phyloP scores from a whole-genome alignment of 2,797 vertebrate species.

The Alfaro cultratus region DNA sequence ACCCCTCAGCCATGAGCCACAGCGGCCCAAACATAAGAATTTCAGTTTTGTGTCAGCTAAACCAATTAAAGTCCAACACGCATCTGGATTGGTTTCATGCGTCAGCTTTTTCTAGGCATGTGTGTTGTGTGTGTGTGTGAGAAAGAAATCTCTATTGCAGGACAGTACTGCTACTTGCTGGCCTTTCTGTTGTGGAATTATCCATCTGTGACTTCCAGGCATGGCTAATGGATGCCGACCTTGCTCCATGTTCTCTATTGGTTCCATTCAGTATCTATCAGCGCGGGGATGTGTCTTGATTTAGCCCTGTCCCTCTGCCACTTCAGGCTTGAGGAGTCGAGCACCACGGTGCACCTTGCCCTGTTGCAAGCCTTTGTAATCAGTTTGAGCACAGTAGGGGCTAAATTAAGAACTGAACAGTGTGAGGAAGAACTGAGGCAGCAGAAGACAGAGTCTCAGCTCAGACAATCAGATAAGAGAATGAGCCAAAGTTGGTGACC shows the following conservation, averaged over 20 bases:
- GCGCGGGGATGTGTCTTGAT: conserved; percentile 74
- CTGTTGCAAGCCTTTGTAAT: conserved; percentile 51
- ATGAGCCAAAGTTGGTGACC: conserved; percentile 38
- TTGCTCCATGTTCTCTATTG: conserved; percentile 69
- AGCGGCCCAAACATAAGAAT: background rate
- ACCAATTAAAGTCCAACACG: background rate
- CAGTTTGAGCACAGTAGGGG: conserved; percentile 48
- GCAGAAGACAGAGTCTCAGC: conserved; percentile 51
- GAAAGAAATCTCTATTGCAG: conserved; percentile 28
- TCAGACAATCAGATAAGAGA: conserved; percentile 40
- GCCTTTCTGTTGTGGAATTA: conserved; percentile 53
- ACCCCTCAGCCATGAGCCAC: background rate
- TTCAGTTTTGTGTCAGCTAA: background rate
- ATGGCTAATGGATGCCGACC: conserved; percentile 76
- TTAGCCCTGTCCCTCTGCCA: conserved; percentile 55
- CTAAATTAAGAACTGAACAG: conserved; percentile 67
- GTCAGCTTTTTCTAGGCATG: background rate
- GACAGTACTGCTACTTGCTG: conserved; percentile 38
- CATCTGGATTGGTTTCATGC: background rate
- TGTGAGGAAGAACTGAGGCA: conserved; percentile 37
- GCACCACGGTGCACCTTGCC: conserved; percentile 41
- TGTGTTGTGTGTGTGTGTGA: background rate
- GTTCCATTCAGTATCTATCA: conserved; percentile 76
- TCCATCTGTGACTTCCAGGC: conserved; percentile 66
- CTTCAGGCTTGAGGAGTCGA: conserved; percentile 49